Base-by-base conservation (phyloP, 2,888 invertebrate species). In the Polietes domitor region DNA sequence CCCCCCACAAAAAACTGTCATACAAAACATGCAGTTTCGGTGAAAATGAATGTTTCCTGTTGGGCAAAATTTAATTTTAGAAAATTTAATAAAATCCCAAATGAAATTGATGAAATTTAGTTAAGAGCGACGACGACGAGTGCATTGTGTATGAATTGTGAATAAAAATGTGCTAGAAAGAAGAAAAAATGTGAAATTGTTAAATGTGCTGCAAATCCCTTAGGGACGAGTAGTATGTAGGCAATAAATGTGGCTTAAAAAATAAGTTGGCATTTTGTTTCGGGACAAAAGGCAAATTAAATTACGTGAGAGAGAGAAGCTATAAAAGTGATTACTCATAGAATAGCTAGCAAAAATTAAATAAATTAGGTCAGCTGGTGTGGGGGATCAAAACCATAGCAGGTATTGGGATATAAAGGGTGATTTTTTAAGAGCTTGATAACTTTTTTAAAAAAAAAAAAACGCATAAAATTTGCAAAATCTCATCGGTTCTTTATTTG, bases 71-170 rank as follows among this genome's bases (percentile, higher is more conserved):
- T 43, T 12, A 19, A 43, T 68, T 68, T 68, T 68, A 65, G 43
- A 43, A 68, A 68, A 41, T 68, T 68, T 68, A 43, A 68, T 68
- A 68, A 68, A 43, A 68, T 41, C 65, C 32, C 65, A 37, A 65
- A 65, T 65, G 65, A 37, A 65, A 65, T 65, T 65, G 17, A 41
- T 65, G 21, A 15, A 65, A 65, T 65, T 37, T 65, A 17, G 32
- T 65, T 65, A 61, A 21, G 21, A 6, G 21, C 28, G 5, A 28
- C 0, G 28, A 9, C 10, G 37, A 1, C 37, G 15, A n/a, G 47
- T 47, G 15, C n/a, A 5, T 47, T n/a, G n/a, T 47, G 47, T 47
- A n/a, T 47, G 47, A 7, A 32, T 61, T 55, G n/a, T 61, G 28
- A n/a, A 5, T n/a, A 47, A 47, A 47, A 47, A n/a, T 32, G 32